Percentiles rank a stretch among this genome's conserved stretches.
Evolutionary conservation across 2,113 vertebrate species (phyloP).

Genomic region (Ceratotherium simum): DNA sequence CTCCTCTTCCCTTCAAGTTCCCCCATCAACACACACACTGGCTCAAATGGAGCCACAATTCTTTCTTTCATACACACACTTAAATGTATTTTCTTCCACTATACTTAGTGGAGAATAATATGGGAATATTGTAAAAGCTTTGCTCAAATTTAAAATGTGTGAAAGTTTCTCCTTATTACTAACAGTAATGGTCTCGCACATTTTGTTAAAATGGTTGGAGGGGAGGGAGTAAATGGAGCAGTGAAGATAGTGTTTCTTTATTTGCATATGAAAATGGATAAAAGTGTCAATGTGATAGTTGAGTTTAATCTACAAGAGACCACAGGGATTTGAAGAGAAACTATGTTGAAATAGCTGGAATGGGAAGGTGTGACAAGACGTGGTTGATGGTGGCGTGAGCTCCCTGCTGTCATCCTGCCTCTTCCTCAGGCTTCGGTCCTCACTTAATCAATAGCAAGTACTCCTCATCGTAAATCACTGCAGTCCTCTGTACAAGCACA

Average conservation of each 20-base stretch:
- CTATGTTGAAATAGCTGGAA: conserved; percentile 62
- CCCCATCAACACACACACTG: not conserved
- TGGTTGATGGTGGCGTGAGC: not conserved
- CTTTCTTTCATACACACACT: not conserved
- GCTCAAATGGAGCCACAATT: not conserved
- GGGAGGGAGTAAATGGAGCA: conserved; percentile 10
- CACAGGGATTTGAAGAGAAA: conserved; percentile 53
- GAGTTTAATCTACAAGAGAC: conserved; percentile 64
- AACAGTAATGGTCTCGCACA: not conserved
- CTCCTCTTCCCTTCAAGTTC: not conserved
- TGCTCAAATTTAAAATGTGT: not conserved
- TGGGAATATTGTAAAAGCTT: not conserved
- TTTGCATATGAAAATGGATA: conserved; percentile 52
- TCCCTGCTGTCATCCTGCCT: not conserved
- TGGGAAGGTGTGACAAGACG: not conserved
- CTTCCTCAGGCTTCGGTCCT: not conserved
- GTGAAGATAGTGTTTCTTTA: conserved; percentile 17
- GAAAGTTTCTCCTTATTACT: conserved; percentile 20
- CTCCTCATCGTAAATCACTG: not conserved
- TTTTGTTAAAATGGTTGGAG: conserved; percentile 5
- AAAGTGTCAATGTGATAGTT: conserved; percentile 35
- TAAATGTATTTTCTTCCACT: not conserved
- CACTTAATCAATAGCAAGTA: not conserved
- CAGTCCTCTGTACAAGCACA: not conserved
- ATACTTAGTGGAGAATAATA: not conserved